A percentile compares a stretch with the other conserved stretches of the same genome.
Conservation (phyloP, 2,888 invertebrate genomes). For the Amphipoea lucens region DNA sequence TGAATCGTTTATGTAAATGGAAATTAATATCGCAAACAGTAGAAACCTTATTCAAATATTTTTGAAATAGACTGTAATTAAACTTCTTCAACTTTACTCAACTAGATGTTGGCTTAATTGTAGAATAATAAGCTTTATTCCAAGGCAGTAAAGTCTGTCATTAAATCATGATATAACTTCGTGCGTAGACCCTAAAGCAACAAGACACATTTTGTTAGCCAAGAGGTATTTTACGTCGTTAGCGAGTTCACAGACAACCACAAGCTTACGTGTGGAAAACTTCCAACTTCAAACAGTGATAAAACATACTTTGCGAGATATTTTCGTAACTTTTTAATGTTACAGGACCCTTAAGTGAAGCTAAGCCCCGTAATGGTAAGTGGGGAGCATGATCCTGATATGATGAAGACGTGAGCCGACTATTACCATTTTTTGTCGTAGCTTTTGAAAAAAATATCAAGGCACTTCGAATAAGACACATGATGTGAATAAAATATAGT, state of each 20-base stretch:
- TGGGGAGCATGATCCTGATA: conserved; percentile 71
- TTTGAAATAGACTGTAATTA: conserved; percentile 42
- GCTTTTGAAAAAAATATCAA: conserved; percentile 52
- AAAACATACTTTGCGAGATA: conserved; percentile 85
- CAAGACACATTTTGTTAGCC: conserved; percentile 71
- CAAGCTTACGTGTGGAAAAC: conserved; percentile 82
- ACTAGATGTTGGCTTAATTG: background rate
- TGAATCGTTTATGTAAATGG: background rate
- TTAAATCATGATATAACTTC: conserved; percentile 29
- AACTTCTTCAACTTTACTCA: conserved; percentile 33
- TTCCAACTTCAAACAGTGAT: conserved; percentile 84
- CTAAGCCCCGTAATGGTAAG: conserved; percentile 83
- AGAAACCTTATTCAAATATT: conserved; percentile 33
- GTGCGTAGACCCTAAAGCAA: conserved; percentile 54
- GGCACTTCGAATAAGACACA: conserved; percentile 45
- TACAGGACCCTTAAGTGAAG: conserved; percentile 81
- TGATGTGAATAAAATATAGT: conserved; percentile 55
- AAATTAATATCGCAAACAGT: conserved; percentile 20
- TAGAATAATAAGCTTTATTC: conserved; percentile 42
- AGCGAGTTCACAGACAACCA: conserved; percentile 77
- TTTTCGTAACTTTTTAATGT: conserved; percentile 86
- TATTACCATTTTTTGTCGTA: conserved; percentile 42
- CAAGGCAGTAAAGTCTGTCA: conserved; percentile 30
- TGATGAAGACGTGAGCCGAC: conserved; percentile 66
- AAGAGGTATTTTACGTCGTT: conserved; percentile 80